Conservation (phyloP, 2,113 vertebrate species). For the Cavia aperea region DNA sequence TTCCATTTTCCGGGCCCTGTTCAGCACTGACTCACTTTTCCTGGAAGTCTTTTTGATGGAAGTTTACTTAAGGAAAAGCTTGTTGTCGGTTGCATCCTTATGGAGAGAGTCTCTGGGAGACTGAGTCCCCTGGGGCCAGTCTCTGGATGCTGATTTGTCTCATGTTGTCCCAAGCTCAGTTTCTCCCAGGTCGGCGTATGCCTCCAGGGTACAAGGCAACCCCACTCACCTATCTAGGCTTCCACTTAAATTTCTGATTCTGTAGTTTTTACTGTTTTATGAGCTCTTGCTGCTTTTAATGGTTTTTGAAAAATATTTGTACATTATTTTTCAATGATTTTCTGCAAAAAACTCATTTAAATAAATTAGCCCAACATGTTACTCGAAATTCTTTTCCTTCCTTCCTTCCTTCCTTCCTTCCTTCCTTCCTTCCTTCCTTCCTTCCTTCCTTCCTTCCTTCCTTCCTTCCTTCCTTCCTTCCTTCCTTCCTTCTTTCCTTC, state of each 20-base stretch:
- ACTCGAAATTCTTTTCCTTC: not conserved
- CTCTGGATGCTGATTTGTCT: not conserved
- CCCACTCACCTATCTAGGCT: not conserved
- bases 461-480: not conserved
- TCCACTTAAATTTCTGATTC: not conserved
- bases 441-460: not conserved
- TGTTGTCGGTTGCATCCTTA: not conserved
- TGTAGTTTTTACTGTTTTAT: not conserved
- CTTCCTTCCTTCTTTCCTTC: accelerated
- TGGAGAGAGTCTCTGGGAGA: not conserved
- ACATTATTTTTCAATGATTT: not conserved
- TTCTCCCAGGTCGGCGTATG: not conserved
- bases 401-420: not conserved
- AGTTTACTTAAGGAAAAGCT: not conserved
- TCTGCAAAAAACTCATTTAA: not conserved
- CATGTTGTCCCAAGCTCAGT: not conserved
- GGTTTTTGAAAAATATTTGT: not conserved
- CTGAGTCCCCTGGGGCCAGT: not conserved
- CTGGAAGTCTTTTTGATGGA: not conserved
- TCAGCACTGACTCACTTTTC: not conserved
- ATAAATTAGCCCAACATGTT: not conserved
- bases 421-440: not conserved
- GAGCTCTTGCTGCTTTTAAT: not conserved
- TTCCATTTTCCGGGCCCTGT: not conserved
- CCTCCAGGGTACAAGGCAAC: not conserved